Evolutionary conservation across 2,888 invertebrate species (phyloP).

Genomic region (Drosophila nr. perissopoda): DNA sequence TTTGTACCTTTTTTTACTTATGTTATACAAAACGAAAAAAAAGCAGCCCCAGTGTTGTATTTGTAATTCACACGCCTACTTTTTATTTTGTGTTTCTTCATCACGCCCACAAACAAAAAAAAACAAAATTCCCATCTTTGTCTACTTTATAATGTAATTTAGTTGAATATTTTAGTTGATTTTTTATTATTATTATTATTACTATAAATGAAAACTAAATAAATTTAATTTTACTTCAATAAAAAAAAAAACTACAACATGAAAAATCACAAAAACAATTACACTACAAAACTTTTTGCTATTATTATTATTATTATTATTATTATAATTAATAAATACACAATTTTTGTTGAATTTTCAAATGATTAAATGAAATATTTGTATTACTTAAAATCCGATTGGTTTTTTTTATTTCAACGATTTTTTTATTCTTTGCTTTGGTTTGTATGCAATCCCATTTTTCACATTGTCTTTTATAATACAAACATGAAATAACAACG

Average conservation of each 20-base stretch:
- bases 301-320: constrained; percentile 79
- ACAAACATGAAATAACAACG: constrained; percentile 5
- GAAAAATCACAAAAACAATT: constrained; percentile 53
- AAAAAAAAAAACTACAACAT: constrained; percentile 29
- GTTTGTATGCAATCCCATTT: constrained; percentile 40
- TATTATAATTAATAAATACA: constrained; percentile 75
- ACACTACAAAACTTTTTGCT: constrained; percentile 71
- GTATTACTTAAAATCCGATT: constrained; percentile 70
- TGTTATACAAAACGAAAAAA: constrained; percentile 34
- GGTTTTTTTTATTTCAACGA: constrained; percentile 44
- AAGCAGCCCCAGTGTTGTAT: constrained; percentile 56
- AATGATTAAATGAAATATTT: constrained; percentile 83
- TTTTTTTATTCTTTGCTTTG: constrained; percentile 32
- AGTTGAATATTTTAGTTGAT: constrained; percentile 85
- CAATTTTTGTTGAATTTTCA: constrained; percentile 85
- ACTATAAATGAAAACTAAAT: constrained; percentile 64
- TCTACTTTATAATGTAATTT: constrained; percentile 83
- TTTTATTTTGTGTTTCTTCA: constrained; percentile 43
- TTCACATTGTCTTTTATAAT: constrained; percentile 13
- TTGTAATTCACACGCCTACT: constrained; percentile 11
- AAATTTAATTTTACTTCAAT: constrained; percentile 73
- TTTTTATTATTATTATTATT: constrained; percentile 82
- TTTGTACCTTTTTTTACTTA: constrained; percentile 72
- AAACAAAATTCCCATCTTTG: constrained; percentile 60
- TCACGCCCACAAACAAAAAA: constrained; percentile 18